Percentiles rank a stretch among this genome's conserved stretches.
Conservation (phyloP, 2,797 vertebrate genomes). For the Lepus townsendii region DNA sequence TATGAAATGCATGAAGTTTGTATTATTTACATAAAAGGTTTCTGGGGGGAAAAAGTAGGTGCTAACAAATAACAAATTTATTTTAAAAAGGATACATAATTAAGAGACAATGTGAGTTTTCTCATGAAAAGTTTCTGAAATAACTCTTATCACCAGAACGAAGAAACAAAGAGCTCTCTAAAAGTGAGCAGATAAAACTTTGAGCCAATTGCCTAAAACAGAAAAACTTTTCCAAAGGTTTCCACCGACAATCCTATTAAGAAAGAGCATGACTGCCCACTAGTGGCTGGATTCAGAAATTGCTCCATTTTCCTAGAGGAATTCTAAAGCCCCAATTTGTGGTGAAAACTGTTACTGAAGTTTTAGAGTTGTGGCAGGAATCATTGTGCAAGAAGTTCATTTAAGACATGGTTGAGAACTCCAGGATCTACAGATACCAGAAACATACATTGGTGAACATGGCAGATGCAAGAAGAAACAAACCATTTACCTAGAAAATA, state of each 20-base stretch:
- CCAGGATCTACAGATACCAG: not conserved
- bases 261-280: conserved; percentile 32
- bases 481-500: conserved; percentile 12
- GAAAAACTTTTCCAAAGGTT: conserved; percentile 6
- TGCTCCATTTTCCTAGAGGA: not conserved
- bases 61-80: too few species aligned
- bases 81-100: not conserved
- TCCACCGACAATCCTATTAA: not conserved
- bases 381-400: too few species aligned
- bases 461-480: not conserved
- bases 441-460: not conserved
- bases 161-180: conserved; percentile 47
- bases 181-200: conserved; percentile 19
- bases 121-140: conserved; percentile 40
- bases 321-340: conserved; percentile 61
- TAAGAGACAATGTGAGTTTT: conserved; percentile 17
- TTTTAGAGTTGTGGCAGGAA: not conserved
- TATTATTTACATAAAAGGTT: too few species aligned
- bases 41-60: too few species aligned
- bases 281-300: conserved; percentile 39
- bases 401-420: not conserved
- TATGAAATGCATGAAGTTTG: too few species aligned
- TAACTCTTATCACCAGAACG: not conserved
- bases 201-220: not conserved
- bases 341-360: not conserved